Base-by-base conservation (phyloP, 2,888 invertebrate genomes). In the Zhuqinia jingwanae region DNA sequence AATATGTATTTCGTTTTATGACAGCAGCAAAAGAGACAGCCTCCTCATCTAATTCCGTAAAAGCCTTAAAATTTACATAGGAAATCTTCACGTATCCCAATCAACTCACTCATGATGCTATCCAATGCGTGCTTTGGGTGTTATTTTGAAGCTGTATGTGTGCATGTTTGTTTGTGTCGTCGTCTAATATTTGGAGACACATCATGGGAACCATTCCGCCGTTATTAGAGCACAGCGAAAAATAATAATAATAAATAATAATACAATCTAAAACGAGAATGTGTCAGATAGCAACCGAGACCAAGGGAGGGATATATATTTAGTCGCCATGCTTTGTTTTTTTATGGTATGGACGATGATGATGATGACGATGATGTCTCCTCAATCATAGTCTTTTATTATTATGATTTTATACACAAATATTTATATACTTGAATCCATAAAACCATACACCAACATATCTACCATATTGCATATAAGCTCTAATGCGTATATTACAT, bases 181-280 rank as follows among this genome's bases (percentile, higher is more conserved):
- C 2, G 25, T 36, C 36, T 13, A 47, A 10, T 70, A 47, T 70
- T 70, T 70, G 47, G 45, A 70, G 70, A 70, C 91, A 86, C 83
- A 84, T 86, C 70, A 47, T 15, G 36, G 47, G 27, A 65, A 81
- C 50, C 45, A 77, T 36, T 77, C 22, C 17, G 25, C 8, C 53
- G 56, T 75, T 75, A 75, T 76, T 76, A 58, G 76, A 76, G 76
- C 76, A 76, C n/a, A 25, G 58, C 56, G 22, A 76, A 76, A 58
- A n/a, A n/a, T n/a, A n/a, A n/a, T n/a, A n/a, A n/a, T n/a, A n/a
- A n/a, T n/a, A n/a, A n/a, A n/a, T n/a, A n/a, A 56, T 45, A 76
- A 76, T 36, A 58, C 20, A 58, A 76, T 36, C 76, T 76, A 58
- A 76, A 76, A 58, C 36, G 76, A 76, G 58, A 76, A 60, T 58